These are phyloP conservation scores for Lipotes vexillifer DNA, from an alignment of 2,113 vertebrate genomes.

Conservation along the genomic window DNA sequence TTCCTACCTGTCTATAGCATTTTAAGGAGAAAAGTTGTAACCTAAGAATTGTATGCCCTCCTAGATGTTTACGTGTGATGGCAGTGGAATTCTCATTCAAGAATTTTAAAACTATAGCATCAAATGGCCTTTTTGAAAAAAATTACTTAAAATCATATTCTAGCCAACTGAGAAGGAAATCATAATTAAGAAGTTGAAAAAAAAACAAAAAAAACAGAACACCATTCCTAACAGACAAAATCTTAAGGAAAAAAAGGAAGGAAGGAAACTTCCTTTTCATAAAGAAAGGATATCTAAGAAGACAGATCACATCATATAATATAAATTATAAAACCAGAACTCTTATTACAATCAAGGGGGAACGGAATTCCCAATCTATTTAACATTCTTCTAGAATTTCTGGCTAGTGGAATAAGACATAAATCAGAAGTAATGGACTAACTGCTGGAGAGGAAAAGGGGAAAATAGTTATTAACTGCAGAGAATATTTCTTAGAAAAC, in stretches of 20 bases:
- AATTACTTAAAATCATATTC: neutral
- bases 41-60: neutral
- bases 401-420: neutral
- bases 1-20: neutral
- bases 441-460: neutral
- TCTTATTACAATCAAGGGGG: neutral
- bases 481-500: neutral
- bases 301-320: neutral
- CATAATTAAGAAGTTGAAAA: neutral
- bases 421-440: constrained; percentile 6
- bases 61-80: neutral
- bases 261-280: neutral
- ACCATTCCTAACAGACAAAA: neutral
- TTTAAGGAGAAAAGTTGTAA: constrained; percentile 17
- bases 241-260: neutral
- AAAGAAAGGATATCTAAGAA: neutral
- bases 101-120: neutral
- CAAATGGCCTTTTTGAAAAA: neutral
- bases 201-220: neutral
- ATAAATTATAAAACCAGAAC: neutral
- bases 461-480: neutral
- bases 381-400: constrained; percentile 6
- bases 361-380: neutral
- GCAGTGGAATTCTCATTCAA: neutral
- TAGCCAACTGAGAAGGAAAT: neutral